phyloP scores from a whole-genome alignment of 2,797 vertebrate genomes.

The Falco novaeseelandiae region DNA sequence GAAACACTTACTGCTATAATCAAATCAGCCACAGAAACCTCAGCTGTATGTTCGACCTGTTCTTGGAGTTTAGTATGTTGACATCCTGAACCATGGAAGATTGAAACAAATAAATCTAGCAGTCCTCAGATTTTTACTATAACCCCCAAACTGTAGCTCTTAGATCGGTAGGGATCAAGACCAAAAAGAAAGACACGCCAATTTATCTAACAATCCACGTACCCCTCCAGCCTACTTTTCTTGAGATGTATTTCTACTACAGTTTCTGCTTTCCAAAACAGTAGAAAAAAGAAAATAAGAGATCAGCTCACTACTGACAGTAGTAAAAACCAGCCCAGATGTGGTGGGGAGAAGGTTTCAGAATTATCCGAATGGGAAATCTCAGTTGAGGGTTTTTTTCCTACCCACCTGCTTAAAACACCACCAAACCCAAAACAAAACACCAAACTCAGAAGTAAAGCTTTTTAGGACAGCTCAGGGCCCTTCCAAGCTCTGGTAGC shows the following conservation, averaged over 20 bases:
- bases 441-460: neutral
- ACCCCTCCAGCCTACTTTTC: neutral
- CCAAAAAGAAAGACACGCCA: neutral
- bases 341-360: neutral
- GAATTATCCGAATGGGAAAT: neutral
- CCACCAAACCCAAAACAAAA: neutral
- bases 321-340: neutral
- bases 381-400: neutral
- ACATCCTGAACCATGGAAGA: neutral
- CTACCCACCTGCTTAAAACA: neutral
- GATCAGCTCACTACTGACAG: neutral
- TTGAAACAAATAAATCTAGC: neutral
- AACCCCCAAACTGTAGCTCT: neutral
- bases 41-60: neutral
- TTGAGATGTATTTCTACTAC: neutral
- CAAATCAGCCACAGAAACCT: neutral
- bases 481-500: neutral
- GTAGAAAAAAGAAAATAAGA: neutral
- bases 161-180: neutral
- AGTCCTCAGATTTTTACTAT: neutral
- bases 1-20: neutral
- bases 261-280: neutral
- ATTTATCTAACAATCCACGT: neutral
- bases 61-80: neutral
- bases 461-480: neutral